These are phyloP conservation scores for Rhynchomys soricoides DNA, from an alignment of 2,113 vertebrate genomes.

Conservation along the genomic window DNA sequence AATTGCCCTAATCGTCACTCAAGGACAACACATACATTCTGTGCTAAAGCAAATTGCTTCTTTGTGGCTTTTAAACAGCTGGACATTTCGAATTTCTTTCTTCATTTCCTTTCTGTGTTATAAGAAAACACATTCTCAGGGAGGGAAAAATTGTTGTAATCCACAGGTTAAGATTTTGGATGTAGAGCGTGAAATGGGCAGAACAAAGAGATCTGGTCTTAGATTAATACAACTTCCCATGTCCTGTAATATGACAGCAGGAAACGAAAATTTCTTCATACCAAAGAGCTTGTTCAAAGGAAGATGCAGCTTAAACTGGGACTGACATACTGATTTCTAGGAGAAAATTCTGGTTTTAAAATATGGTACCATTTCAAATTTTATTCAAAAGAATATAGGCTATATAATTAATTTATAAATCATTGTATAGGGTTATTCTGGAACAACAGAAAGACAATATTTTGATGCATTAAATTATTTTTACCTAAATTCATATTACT, in stretches of 20 bases:
- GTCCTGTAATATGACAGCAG: conserved; percentile 65
- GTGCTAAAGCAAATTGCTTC: conserved; percentile 54
- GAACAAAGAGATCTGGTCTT: conserved; percentile 73
- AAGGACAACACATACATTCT: conserved; percentile 54
- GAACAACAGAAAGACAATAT: neutral
- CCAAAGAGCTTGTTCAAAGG: conserved; percentile 59
- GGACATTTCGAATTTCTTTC: conserved; percentile 72
- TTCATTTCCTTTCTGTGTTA: conserved; percentile 66
- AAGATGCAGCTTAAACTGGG: conserved; percentile 54
- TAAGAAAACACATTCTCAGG: conserved; percentile 62
- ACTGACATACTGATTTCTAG: conserved; percentile 23
- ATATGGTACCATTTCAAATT: neutral
- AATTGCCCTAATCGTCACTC: conserved; percentile 74
- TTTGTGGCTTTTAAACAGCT: conserved; percentile 57
- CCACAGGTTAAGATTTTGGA: conserved; percentile 66
- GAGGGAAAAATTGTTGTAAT: conserved; percentile 55
- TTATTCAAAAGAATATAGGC: neutral
- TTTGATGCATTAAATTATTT: neutral
- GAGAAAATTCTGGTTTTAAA: neutral
- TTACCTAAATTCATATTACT: neutral
- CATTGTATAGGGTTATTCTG: neutral
- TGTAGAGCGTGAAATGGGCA: conserved; percentile 65
- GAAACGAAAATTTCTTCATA: conserved; percentile 58
- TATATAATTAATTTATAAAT: neutral
- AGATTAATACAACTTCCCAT: conserved; percentile 69